Base-by-base conservation (phyloP, 2,113 vertebrate genomes). In the Agapornis roseicollis region DNA sequence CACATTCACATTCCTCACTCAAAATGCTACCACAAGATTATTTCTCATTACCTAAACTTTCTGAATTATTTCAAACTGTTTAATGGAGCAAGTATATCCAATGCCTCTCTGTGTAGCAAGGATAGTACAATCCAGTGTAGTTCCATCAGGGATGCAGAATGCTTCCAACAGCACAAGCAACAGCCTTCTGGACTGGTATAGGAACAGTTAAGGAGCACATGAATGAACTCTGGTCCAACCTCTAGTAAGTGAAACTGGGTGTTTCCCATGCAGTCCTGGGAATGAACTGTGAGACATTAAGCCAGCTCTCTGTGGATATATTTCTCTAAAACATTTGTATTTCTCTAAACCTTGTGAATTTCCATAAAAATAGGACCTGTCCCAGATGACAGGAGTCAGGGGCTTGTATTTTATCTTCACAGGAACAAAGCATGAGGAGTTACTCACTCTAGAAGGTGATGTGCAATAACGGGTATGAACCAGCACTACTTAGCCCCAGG, bases 31-130 rank as follows among this genome's bases (percentile, higher is more conserved):
- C 78, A 86, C 74, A 68, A 78, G 46, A 60, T 74, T 28, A 49
- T 76, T 92, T 89, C 89, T 94, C 84, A 64, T 87, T 87, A 53
- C 52, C 77, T 63, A 93, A 89, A 90, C 33, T 87, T 96, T 82
- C 71, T 80, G 58, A 91, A 80, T 29, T 29, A 29, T 81, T 94
- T 89, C 55, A 85, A 58, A 81, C 65, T 41, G 42, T 49, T 94
- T 80, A 94, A 77, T 78, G 77, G 76, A 56, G 60, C 8, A 5
- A 20, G 25, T 50, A 46, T 61, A 89, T 33, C 44, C 77, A 89
- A 13, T 17, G 20, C 17, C 15, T 68, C 31, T 69, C 50, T 50
- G 80, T 93, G 28, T 35, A 79, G 46, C 53, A 90, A 61, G 14
- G 35, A 25, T 6, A 93, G 69, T 39, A 58, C 23, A 60, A 44